These are phyloP conservation scores for Heterodera schachtii DNA, from an alignment of 1,140 invertebrate species.

Conservation along the genomic window DNA sequence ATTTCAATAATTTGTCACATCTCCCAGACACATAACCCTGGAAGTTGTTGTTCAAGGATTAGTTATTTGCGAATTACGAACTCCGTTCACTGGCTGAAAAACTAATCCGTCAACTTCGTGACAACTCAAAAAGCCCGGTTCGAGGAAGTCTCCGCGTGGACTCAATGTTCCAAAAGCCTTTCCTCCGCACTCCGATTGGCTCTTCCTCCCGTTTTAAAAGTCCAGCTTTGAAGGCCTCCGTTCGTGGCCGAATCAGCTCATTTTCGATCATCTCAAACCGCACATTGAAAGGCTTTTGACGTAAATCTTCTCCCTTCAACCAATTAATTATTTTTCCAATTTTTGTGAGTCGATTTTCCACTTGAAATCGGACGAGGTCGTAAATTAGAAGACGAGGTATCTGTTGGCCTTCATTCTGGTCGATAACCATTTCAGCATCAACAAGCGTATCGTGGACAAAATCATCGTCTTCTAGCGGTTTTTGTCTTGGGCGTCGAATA, in stretches of 20 bases:
- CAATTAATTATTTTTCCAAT: slow-evolving; percentile 12
- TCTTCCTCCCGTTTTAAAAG: slow-evolving; percentile 73
- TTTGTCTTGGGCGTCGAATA: slow-evolving; percentile 66
- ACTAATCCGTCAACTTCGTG: slow-evolving; percentile 98
- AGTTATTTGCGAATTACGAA: slow-evolving; percentile 31
- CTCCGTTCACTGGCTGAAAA: slow-evolving; percentile 85
- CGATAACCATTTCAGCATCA: slow-evolving; percentile 94
- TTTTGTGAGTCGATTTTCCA: slow-evolving; percentile 44
- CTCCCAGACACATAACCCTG: slow-evolving; percentile 81
- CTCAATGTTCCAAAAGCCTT: slow-evolving; percentile 73
- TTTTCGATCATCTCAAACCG: slow-evolving; percentile 77
- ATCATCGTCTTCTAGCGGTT: slow-evolving; percentile 5
- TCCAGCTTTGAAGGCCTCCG: slow-evolving; percentile 77
- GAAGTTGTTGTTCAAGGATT: slow-evolving; percentile 55
- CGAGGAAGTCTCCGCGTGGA: slow-evolving; percentile 77
- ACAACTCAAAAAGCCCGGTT: slow-evolving; percentile 78
- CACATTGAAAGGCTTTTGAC: slow-evolving; percentile 77
- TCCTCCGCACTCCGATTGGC: slow-evolving; percentile 72
- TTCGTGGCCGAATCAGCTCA: slow-evolving; percentile 75
- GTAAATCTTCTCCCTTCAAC: slow-evolving; percentile 71
- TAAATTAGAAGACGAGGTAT: slow-evolving; percentile 89
- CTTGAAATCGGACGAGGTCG: slow-evolving; percentile 85
- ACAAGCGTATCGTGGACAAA: slow-evolving; percentile 76
- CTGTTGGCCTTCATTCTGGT: slow-evolving; percentile 74
- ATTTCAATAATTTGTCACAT: slow-evolving; percentile 86